phyloP scores from a whole-genome alignment of 2,113 vertebrate genomes.

The Psettodes erumei region DNA sequence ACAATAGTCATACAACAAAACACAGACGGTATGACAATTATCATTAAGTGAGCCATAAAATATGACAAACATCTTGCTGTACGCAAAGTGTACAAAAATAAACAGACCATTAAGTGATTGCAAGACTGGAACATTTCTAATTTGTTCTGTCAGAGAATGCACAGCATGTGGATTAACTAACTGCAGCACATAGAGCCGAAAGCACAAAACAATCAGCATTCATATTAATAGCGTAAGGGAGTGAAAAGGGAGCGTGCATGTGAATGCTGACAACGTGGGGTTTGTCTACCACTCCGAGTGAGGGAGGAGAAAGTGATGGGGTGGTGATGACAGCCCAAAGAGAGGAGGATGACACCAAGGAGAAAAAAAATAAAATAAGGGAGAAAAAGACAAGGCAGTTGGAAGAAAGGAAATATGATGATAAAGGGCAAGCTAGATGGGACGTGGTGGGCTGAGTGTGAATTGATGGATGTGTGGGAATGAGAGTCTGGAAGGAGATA shows the following conservation, averaged over 20 bases:
- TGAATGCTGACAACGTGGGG: constrained; percentile 1
- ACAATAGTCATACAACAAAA: too few relatives aligned
- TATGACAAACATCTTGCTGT: not conserved
- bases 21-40: not conserved
- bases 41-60: not conserved
- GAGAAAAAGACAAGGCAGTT: not conserved
- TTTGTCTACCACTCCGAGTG: not conserved
- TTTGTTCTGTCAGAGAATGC: not conserved
- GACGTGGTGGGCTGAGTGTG: not conserved
- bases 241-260: not conserved
- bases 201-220: constrained; percentile 31
- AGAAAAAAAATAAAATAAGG: not conserved
- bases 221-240: constrained; percentile 6
- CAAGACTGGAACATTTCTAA: not conserved
- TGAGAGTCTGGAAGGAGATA: constrained; percentile 42
- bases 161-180: not conserved
- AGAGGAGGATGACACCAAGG: not conserved
- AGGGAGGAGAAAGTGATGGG: constrained; percentile 1
- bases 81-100: not conserved
- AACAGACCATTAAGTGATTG: not conserved
- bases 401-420: not conserved
- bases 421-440: constrained; percentile 17
- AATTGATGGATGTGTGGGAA: constrained; percentile 46
- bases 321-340: not conserved
- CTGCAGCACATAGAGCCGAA: not conserved